These are phyloP conservation scores for Hemicordylus capensis DNA, from an alignment of 2,113 vertebrate genomes.

Conservation along the genomic window DNA sequence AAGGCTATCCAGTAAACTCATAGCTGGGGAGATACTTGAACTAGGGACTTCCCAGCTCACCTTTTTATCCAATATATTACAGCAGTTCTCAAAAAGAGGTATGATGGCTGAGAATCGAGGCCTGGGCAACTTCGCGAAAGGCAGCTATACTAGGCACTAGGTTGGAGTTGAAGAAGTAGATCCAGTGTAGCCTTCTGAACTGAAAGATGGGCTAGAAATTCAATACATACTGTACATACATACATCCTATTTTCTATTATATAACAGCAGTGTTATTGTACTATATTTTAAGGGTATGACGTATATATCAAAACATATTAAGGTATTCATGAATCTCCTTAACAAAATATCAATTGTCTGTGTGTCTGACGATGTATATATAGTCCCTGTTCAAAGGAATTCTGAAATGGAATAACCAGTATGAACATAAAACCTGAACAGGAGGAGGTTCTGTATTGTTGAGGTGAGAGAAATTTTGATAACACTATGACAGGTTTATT, in stretches of 20 bases:
- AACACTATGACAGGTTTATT: constrained; percentile 50
- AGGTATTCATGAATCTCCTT: background rate
- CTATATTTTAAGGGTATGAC: constrained; percentile 5
- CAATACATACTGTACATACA: no score
- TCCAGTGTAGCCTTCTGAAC: no score
- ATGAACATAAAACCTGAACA: constrained; percentile 33
- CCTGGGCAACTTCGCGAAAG: background rate
- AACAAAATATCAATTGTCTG: constrained; percentile 11
- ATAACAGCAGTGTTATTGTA: background rate
- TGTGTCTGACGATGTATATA: background rate
- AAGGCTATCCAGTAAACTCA: background rate
- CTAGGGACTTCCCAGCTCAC: background rate
- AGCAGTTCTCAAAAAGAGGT: background rate
- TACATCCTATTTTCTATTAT: no score
- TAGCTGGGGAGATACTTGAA: background rate
- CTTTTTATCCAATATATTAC: background rate
- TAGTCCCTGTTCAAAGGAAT: background rate
- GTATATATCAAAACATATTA: background rate
- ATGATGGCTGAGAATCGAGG: background rate
- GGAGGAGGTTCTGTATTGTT: constrained; percentile 12
- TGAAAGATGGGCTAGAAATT: no score
- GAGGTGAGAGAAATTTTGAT: constrained; percentile 24
- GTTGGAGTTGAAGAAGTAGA: no score
- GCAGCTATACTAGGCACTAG: background rate
- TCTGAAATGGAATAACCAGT: background rate